Percentiles rank a stretch among this genome's conserved stretches.
These are phyloP conservation scores for Pyrrhia umbra DNA, from an alignment of 2,888 invertebrate genomes.

Conservation along the genomic window DNA sequence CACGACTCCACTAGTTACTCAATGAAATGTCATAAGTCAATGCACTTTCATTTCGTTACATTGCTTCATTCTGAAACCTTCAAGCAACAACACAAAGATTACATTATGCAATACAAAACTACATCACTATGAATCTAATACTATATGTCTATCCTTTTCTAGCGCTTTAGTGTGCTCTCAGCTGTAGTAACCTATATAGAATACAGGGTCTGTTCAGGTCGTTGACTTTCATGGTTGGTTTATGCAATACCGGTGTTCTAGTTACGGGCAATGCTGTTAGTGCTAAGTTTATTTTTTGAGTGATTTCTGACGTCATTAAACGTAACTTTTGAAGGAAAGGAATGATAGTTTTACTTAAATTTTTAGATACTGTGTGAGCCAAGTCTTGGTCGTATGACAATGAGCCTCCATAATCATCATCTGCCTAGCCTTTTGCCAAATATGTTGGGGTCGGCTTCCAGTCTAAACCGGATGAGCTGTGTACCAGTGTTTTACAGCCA, in stretches of 20 bases:
- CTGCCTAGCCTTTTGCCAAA: too few relatives aligned
- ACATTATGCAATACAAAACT: conserved; percentile 2
- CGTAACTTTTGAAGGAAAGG: neutral
- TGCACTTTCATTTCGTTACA: conserved; percentile 2
- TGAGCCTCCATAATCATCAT: too few relatives aligned
- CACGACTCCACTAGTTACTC: neutral
- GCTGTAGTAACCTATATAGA: conserved; percentile 58
- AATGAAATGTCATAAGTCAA: conserved; percentile 22
- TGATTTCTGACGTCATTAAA: neutral
- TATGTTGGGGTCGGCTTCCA: too few relatives aligned
- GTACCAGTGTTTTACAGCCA: too few relatives aligned
- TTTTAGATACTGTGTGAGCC: too few relatives aligned
- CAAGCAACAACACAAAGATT: neutral
- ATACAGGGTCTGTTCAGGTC: conserved; percentile 55
- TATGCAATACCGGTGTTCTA: conserved; percentile 33
- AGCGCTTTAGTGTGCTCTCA: conserved; percentile 43
- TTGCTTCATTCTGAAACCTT: neutral
- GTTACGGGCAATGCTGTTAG: conserved; percentile 1
- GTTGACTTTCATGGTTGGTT: conserved; percentile 51
- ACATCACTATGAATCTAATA: neutral
- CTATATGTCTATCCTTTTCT: conserved; percentile 39
- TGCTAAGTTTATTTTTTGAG: conserved; percentile 2
- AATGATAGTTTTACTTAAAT: too few relatives aligned
- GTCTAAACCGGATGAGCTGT: too few relatives aligned
- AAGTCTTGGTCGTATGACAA: too few relatives aligned